A percentile compares a stretch with the other conserved stretches of the same genome.
Evolutionary conservation across 1,140 invertebrate species (phyloP).

Genomic region (Tribolium castaneum): DNA sequence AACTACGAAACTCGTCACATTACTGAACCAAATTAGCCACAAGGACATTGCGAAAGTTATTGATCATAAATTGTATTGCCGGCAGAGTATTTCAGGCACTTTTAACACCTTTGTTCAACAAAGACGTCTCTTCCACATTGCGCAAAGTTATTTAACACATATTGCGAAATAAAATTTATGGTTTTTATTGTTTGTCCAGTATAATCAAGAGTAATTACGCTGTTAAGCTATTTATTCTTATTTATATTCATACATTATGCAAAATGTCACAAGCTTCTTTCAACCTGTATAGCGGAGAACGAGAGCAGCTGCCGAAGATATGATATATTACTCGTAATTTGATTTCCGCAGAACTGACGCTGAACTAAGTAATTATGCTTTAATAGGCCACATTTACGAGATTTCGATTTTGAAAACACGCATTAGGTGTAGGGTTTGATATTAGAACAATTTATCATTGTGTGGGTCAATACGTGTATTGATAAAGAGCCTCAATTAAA

Average conservation of each 20-base stretch:
- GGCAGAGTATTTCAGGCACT: neutral
- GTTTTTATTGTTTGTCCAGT: neutral
- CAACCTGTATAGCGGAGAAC: neutral
- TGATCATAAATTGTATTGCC: neutral
- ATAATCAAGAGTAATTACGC: neutral
- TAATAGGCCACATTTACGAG: neutral
- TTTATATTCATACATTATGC: neutral
- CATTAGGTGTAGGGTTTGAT: neutral
- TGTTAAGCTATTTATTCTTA: neutral
- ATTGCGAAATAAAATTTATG: neutral
- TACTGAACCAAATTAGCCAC: neutral
- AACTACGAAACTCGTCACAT: neutral
- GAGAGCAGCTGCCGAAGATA: neutral
- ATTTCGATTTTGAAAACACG: too few relatives aligned
- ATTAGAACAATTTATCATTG: neutral
- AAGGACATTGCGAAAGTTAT: neutral
- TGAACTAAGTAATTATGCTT: neutral
- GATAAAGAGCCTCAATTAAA: neutral
- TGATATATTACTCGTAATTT: neutral
- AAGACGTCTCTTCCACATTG: neutral
- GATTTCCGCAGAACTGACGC: neutral
- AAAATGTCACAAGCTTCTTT: neutral
- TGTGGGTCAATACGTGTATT: neutral
- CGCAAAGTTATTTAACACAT: neutral
- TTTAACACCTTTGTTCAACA: neutral